Evolutionary conservation across 2,888 invertebrate species (phyloP), one percentile per base, ranked within the genome.

Genomic region (Allacma fusca): DNA sequence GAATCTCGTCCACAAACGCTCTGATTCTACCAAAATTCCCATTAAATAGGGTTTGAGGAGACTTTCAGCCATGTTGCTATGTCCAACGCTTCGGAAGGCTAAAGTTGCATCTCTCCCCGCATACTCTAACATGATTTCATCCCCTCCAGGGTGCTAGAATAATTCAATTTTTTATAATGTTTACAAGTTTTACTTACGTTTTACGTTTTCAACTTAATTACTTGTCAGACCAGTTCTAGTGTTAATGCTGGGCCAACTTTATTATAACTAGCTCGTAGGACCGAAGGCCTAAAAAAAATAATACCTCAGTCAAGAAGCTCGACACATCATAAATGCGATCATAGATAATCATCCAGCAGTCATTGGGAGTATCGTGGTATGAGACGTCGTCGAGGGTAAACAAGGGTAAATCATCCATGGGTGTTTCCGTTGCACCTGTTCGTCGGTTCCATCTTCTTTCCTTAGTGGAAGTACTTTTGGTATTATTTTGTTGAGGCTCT

Each of bases 311-410:
- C 62, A 95, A 86, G 86, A 95, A 94, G 50, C 89, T 88, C 0
- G 94, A 92, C 73, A 94, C 90, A 85, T 95, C 92, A 86, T 94
- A 95, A 16, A 96, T 93, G 77, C 92, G 91, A 88, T 96, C 95
- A 86, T 93, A 93, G 68, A 96, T 90, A n/a, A 94, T 90, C 72
- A 95, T 89, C 95, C 95, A 95, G 87, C 95, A 95, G 85, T 94
- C 93, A 19, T 89, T 87, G 7, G 87, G 86, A 23, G 89, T 88
- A 85, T 94, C 94, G 85, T 95, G 95, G 85, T 90, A 89, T 5
- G 92, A 89, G 2, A 95, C 92, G 87, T 95, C 92, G 71, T 91
- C 90, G 73, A 95, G 88, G 0, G 85, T 84, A 80, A 82, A 85
- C 23, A 81, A 72, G 7, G 84, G 83, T 44, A 85, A 65, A 16